phyloP scores from a whole-genome alignment of 2,113 vertebrate genomes.

The Casuarius casuarius region DNA sequence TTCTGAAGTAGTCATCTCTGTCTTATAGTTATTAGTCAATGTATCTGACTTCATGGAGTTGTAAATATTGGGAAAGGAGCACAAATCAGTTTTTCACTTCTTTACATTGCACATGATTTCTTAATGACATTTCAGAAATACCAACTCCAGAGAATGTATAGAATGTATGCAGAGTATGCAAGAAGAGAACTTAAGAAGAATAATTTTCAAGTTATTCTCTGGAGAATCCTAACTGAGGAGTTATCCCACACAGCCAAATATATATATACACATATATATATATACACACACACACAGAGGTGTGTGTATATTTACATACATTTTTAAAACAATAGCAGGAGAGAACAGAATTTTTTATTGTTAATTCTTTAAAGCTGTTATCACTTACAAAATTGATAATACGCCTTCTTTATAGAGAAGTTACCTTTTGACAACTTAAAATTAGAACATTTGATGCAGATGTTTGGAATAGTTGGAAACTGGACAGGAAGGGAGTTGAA shows the following conservation, averaged over 20 bases:
- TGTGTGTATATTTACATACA: background rate
- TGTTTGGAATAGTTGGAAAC: background rate
- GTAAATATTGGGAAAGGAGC: background rate
- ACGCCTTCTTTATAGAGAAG: background rate
- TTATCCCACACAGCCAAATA: background rate
- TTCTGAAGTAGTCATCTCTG: background rate
- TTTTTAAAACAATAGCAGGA: background rate
- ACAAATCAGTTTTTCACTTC: background rate
- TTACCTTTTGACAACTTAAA: background rate
- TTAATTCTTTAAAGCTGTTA: conserved; percentile 1
- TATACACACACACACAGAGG: no score
- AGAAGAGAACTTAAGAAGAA: background rate
- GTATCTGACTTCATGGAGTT: background rate
- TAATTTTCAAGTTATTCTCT: background rate
- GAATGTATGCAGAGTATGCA: background rate
- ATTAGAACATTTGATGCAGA: background rate
- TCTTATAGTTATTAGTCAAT: background rate
- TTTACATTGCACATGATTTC: background rate
- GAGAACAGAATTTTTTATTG: background rate
- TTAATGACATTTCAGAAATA: background rate
- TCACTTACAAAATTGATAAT: background rate
- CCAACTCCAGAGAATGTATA: background rate
- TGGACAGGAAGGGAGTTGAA: background rate
- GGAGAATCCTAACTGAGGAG: background rate
- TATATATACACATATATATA: background rate